phyloP scores from a whole-genome alignment of 2,797 vertebrate genomes.

The Characodon lateralis region DNA sequence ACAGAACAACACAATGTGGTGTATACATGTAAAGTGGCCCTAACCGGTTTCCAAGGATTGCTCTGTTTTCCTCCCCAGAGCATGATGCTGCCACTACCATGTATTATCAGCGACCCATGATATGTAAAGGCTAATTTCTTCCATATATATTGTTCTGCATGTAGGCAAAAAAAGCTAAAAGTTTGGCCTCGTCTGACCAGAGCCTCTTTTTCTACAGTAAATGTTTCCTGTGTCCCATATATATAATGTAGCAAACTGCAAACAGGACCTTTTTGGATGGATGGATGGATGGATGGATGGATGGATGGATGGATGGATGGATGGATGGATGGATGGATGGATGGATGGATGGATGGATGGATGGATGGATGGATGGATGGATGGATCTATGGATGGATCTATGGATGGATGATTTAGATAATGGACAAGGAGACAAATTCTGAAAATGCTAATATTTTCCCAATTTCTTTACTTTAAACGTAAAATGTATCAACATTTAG shows the following conservation, averaged over 20 bases:
- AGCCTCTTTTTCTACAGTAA: neutral
- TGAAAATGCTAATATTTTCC: too few species aligned
- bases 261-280: neutral
- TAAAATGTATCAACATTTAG: too few species aligned
- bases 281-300: too few species aligned
- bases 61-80: neutral
- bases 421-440: too few species aligned
- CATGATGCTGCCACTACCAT: neutral
- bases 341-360: too few species aligned
- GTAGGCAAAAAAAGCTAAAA: neutral
- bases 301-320: neutral
- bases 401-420: neutral
- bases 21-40: neutral
- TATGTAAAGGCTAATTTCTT: neutral
- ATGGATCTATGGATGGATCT: neutral
- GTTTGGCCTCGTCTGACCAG: neutral
- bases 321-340: too few species aligned
- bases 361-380: neutral
- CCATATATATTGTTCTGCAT: neutral
- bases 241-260: neutral
- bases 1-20: neutral
- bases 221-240: neutral
- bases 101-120: neutral
- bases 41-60: neutral
- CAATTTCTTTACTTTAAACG: too few species aligned